phyloP scores from a whole-genome alignment of 2,797 vertebrate species.

The Rhabdophis nuchalis region DNA sequence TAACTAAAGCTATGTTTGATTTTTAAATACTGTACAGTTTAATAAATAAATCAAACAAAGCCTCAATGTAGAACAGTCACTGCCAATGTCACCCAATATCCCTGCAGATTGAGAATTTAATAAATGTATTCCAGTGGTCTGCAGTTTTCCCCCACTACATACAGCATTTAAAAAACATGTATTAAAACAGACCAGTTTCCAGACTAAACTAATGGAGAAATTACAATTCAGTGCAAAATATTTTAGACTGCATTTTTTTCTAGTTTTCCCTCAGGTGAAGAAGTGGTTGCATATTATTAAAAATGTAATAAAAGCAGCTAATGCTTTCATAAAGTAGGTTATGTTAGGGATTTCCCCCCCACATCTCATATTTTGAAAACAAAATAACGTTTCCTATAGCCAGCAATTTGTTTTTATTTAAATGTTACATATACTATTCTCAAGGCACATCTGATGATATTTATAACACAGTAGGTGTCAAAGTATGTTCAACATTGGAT shows the following conservation, averaged over 20 bases:
- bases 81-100: constrained; percentile 86
- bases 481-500: constrained; percentile 82
- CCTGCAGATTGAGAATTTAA: constrained; percentile 86
- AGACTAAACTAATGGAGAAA: constrained; percentile 90
- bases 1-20: constrained; percentile 87
- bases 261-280: constrained; percentile 86
- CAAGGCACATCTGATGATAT: constrained; percentile 99
- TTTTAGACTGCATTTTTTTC: constrained; percentile 88
- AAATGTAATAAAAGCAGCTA: constrained; percentile 99
- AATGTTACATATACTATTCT: constrained; percentile 94
- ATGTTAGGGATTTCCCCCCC: constrained; percentile 77
- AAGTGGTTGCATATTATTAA: constrained; percentile 99
- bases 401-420: constrained; percentile 86
- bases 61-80: constrained; percentile 89
- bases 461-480: constrained; percentile 86
- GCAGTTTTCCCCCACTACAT: constrained; percentile 78
- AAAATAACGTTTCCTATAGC: constrained; percentile 88
- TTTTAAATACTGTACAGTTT: constrained; percentile 99
- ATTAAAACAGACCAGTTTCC: constrained; percentile 91
- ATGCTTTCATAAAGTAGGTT: constrained; percentile 87
- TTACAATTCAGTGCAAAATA: constrained; percentile 98
- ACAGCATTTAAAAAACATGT: constrained; percentile 80
- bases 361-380: constrained; percentile 81
- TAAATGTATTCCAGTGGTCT: constrained; percentile 81
- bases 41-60: constrained; percentile 99